Evolutionary conservation across 2,113 vertebrate genomes (phyloP).

Genomic region (Toxotes jaculatrix): DNA sequence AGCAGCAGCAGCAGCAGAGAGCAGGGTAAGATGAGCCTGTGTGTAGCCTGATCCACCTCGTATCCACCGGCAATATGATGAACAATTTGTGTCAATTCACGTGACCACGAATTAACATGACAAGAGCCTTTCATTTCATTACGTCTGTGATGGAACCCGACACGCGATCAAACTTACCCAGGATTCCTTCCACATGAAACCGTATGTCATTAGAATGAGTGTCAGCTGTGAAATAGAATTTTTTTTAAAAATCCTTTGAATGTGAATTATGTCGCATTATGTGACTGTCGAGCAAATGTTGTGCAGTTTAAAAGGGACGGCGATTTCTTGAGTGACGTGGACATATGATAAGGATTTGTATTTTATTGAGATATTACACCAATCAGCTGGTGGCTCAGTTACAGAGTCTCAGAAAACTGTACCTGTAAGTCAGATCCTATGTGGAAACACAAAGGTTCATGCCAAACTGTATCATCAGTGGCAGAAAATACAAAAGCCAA

Average conservation of each 20-base stretch:
- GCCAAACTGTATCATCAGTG: neutral
- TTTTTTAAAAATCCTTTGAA: neutral
- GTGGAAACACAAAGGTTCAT: neutral
- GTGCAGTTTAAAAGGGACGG: neutral
- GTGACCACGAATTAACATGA: neutral
- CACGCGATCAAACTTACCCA: neutral
- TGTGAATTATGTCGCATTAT: neutral
- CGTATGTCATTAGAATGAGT: neutral
- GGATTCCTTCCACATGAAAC: neutral
- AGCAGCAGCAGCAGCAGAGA: neutral
- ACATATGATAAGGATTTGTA: no score
- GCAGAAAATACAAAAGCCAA: neutral
- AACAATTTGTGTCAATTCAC: neutral
- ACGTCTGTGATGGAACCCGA: neutral
- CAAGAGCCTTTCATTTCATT: neutral
- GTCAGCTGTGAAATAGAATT: neutral
- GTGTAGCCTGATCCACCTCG: neutral
- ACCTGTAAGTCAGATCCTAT: neutral
- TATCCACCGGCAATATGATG: neutral
- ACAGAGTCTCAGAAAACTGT: no score
- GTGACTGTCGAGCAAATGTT: neutral
- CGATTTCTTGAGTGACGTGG: neutral
- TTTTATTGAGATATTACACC: neutral
- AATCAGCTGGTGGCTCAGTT: neutral
- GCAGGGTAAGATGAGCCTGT: neutral